Evolutionary conservation across 2,888 invertebrate genomes (phyloP).

Genomic region (Leptopilina myrica): DNA sequence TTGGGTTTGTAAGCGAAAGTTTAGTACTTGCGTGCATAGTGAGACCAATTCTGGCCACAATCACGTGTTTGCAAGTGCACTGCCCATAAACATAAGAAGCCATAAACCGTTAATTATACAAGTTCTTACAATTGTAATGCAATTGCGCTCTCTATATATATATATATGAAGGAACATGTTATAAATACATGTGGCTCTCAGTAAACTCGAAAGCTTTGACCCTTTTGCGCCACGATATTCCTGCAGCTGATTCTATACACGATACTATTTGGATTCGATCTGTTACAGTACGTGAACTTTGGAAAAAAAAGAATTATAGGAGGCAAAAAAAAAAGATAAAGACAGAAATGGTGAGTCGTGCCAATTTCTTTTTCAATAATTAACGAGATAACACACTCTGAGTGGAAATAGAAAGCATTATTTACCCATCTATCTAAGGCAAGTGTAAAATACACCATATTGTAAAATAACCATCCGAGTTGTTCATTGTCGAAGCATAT

Average conservation of each 20-base stretch:
- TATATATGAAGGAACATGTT: background rate
- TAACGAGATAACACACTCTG: background rate
- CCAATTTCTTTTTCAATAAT: conserved; percentile 29
- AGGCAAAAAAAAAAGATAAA: background rate
- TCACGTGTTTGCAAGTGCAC: conserved; percentile 34
- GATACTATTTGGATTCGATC: conserved; percentile 17
- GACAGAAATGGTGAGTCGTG: conserved; percentile 17
- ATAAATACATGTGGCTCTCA: conserved; percentile 18
- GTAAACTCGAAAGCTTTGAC: conserved; percentile 13
- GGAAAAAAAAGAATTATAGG: background rate
- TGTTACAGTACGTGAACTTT: conserved; percentile 17
- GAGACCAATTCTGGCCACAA: conserved; percentile 20
- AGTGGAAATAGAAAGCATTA: no score
- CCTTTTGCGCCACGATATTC: background rate
- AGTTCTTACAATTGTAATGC: conserved; percentile 38
- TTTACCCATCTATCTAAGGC: no score
- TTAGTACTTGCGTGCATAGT: conserved; percentile 23
- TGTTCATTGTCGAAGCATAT: no score
- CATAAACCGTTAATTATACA: conserved; percentile 37
- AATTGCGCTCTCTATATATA: background rate
- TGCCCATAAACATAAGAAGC: conserved; percentile 38
- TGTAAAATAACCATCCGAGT: no score
- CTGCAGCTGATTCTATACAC: background rate
- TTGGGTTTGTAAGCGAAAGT: conserved; percentile 2
- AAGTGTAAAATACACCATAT: no score